Evolutionary conservation across 2,797 vertebrate species (phyloP).

Genomic region (Trematomus bernacchii): DNA sequence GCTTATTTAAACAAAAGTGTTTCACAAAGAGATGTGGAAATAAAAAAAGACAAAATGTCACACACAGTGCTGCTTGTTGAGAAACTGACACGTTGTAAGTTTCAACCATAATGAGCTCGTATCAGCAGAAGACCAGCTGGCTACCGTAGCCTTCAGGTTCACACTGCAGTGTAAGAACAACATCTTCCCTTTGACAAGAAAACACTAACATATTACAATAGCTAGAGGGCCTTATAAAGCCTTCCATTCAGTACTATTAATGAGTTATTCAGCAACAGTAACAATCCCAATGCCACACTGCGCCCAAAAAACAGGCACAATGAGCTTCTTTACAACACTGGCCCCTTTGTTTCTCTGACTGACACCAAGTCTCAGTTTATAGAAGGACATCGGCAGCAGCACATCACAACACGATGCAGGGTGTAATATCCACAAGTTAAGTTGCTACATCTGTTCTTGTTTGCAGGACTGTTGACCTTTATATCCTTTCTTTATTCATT

Average conservation of each 20-base stretch:
- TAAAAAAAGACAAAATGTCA: neutral
- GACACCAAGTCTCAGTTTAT: constrained; percentile 53
- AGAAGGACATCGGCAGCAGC: constrained; percentile 21
- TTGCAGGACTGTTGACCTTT: neutral
- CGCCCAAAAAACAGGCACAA: constrained; percentile 63
- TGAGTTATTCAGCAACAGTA: constrained; percentile 67
- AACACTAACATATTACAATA: constrained; percentile 38
- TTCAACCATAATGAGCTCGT: constrained; percentile 15
- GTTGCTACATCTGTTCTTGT: neutral
- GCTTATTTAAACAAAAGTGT: neutral
- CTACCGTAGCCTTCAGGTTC: constrained; percentile 27
- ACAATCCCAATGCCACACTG: constrained; percentile 63
- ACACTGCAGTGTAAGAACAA: constrained; percentile 26
- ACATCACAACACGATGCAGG: constrained; percentile 19
- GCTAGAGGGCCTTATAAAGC: constrained; percentile 47
- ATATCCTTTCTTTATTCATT: neutral
- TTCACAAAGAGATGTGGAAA: neutral
- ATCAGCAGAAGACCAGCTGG: constrained; percentile 30
- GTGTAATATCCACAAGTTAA: neutral
- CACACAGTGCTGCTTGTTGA: neutral
- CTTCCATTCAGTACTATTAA: constrained; percentile 63
- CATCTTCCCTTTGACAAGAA: constrained; percentile 16
- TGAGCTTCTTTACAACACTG: constrained; percentile 66
- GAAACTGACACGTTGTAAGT: constrained; percentile 14
- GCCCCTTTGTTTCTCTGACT: constrained; percentile 67